phyloP scores from a whole-genome alignment of 2,797 vertebrate genomes.

The Antennarius maculatus region DNA sequence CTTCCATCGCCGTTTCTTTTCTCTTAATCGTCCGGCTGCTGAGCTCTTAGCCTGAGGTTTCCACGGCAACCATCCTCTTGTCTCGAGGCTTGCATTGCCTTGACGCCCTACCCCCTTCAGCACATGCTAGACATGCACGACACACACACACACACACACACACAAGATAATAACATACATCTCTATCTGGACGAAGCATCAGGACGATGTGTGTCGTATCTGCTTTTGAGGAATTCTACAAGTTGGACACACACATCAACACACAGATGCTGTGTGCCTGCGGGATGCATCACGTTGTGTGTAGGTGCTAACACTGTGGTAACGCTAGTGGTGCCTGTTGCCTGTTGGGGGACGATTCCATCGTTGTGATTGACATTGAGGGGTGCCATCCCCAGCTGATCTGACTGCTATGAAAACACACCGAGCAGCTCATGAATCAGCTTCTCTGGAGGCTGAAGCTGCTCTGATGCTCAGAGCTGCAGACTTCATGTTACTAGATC shows the following conservation, averaged over 20 bases:
- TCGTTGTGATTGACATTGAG: slow-evolving; percentile 55
- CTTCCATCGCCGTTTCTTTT: slow-evolving; percentile 57
- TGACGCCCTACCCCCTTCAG: slow-evolving; percentile 77
- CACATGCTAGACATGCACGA: slow-evolving; percentile 63
- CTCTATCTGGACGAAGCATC: not conserved
- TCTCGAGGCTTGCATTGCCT: slow-evolving; percentile 78
- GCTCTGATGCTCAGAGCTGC: slow-evolving; percentile 39
- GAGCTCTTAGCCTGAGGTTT: slow-evolving; percentile 79
- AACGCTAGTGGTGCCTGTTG: slow-evolving; percentile 14
- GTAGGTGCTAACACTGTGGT: not conserved
- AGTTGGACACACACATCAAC: slow-evolving; percentile 9
- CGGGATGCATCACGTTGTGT: not conserved
- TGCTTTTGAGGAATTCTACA: slow-evolving; percentile 4
- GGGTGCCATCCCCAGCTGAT: slow-evolving; percentile 34
- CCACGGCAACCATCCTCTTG: slow-evolving; percentile 84
- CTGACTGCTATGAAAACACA: slow-evolving; percentile 44
- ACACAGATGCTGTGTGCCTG: not conserved
- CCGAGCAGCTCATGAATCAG: slow-evolving; percentile 56
- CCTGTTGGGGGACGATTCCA: slow-evolving; percentile 34
- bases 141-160: slow-evolving; percentile 51
- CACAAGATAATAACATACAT: slow-evolving; percentile 26
- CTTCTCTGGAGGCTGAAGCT: slow-evolving; percentile 46
- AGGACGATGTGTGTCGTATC: slow-evolving; percentile 1
- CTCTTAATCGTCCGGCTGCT: slow-evolving; percentile 63
- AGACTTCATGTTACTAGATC: slow-evolving; percentile 15